Evolutionary conservation across 2,888 invertebrate genomes (phyloP).

Genomic region (Cosmorhoe ocellata): DNA sequence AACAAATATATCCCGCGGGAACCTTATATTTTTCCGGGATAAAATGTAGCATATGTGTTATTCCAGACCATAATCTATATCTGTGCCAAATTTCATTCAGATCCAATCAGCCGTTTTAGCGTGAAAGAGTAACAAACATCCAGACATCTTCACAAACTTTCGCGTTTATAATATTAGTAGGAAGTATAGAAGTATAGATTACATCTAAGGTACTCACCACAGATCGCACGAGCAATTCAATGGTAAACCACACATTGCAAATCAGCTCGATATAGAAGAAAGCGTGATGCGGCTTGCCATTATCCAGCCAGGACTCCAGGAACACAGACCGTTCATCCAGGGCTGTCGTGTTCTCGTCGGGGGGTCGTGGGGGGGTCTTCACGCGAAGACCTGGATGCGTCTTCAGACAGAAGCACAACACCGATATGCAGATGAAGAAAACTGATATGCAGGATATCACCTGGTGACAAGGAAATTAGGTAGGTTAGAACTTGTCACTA

Average conservation of each 20-base stretch:
- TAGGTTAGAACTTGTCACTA: no score
- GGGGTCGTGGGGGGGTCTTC: conserved; percentile 53
- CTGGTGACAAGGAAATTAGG: conserved; percentile 73
- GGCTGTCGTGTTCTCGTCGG: conserved; percentile 39
- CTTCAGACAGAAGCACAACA: conserved; percentile 97
- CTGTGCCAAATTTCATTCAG: no score
- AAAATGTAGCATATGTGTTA: no score
- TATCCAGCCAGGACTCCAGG: conserved; percentile 69
- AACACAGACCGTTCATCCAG: conserved; percentile 38
- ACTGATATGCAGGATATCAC: conserved; percentile 95
- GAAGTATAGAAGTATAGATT: no score
- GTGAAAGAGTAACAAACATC: no score
- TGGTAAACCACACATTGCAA: conserved; percentile 98
- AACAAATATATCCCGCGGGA: no score
- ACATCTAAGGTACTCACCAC: conserved; percentile 84
- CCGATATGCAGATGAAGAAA: conserved; percentile 98
- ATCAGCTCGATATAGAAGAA: conserved; percentile 96
- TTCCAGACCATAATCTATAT: no score
- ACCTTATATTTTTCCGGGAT: no score
- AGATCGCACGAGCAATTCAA: conserved; percentile 93
- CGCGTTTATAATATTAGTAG: no score
- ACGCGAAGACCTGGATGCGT: conserved; percentile 94
- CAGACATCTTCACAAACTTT: no score
- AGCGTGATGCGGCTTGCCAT: conserved; percentile 85
- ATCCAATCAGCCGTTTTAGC: no score